Evolutionary conservation across 2,888 invertebrate genomes (phyloP).

Genomic region (Napeogenes sylphis): DNA sequence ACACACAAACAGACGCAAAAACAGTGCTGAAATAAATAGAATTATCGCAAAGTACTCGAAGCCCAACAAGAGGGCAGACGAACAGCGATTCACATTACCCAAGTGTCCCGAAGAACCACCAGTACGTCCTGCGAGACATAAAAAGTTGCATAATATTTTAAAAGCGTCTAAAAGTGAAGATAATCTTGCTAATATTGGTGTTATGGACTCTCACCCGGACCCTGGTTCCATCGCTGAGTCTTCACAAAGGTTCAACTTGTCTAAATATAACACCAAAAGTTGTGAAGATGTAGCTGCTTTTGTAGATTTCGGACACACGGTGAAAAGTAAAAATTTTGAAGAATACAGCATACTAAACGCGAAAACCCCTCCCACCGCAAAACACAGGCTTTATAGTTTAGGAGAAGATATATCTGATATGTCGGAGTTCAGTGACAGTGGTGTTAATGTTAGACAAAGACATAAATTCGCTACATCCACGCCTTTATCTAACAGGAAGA

Average conservation of each 20-base stretch:
- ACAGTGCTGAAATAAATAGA: conserved; percentile 75
- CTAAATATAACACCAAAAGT: conserved; percentile 65
- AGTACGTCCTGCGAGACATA: conserved; percentile 55
- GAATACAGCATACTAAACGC: conserved; percentile 66
- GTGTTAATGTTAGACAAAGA: conserved; percentile 50
- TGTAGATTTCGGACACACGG: conserved; percentile 56
- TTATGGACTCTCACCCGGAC: conserved; percentile 54
- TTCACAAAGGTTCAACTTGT: conserved; percentile 42
- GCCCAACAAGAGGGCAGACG: conserved; percentile 61
- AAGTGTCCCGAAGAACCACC: conserved; percentile 49
- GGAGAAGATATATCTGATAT: conserved; percentile 50
- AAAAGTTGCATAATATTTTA: conserved; percentile 42
- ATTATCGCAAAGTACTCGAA: conserved; percentile 75
- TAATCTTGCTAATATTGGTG: conserved; percentile 57
- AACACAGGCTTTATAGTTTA: conserved; percentile 55
- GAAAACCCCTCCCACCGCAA: conserved; percentile 43
- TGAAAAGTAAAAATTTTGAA: conserved; percentile 63
- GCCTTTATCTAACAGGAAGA: conserved; percentile 60
- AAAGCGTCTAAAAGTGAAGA: conserved; percentile 68
- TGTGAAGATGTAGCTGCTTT: conserved; percentile 67
- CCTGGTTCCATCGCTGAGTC: conserved; percentile 44
- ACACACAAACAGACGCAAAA: conserved; percentile 72
- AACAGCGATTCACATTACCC: conserved; percentile 46
- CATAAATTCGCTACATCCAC: conserved; percentile 61
- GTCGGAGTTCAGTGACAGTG: conserved; percentile 56